phyloP scores from a whole-genome alignment of 2,113 vertebrate species.

The Leptobrachium leishanense region DNA sequence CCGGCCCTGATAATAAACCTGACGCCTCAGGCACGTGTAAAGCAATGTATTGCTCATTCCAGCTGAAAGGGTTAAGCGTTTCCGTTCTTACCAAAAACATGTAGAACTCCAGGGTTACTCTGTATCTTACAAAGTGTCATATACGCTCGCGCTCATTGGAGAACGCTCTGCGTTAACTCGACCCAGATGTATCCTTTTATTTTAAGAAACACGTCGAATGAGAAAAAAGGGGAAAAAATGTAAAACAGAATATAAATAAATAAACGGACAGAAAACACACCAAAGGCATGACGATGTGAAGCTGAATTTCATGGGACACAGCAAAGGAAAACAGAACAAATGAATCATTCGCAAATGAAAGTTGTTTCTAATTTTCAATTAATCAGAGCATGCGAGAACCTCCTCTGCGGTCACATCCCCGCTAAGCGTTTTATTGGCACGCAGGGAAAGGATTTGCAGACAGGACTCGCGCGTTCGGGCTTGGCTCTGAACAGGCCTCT shows the following conservation, averaged over 20 bases:
- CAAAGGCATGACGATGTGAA: conserved; percentile 15
- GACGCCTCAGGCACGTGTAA: too few species aligned
- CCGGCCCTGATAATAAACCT: too few species aligned
- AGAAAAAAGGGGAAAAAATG: background rate
- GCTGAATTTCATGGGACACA: conserved; percentile 37
- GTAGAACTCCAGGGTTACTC: background rate
- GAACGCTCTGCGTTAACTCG: conserved; percentile 13
- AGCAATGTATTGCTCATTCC: background rate
- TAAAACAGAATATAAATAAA: conserved; percentile 14
- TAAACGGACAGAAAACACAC: background rate
- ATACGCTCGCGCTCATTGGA: background rate
- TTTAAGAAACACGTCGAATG: conserved; percentile 9
- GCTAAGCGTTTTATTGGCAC: conserved; percentile 15
- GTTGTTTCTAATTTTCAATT: conserved; percentile 45
- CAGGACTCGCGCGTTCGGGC: background rate
- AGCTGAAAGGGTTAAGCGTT: background rate
- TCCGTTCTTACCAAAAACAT: background rate
- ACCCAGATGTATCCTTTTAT: conserved; percentile 29
- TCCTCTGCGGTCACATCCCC: conserved; percentile 14
- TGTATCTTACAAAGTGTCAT: background rate
- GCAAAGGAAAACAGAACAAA: conserved; percentile 48
- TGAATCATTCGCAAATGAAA: conserved; percentile 38
- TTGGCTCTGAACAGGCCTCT: background rate
- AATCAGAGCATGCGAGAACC: conserved; percentile 21
- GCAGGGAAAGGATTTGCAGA: background rate